Evolutionary conservation across 2,797 vertebrate species (phyloP), one percentile per base, ranked within the genome.

Genomic region (Lutjanus argentimaculatus): DNA sequence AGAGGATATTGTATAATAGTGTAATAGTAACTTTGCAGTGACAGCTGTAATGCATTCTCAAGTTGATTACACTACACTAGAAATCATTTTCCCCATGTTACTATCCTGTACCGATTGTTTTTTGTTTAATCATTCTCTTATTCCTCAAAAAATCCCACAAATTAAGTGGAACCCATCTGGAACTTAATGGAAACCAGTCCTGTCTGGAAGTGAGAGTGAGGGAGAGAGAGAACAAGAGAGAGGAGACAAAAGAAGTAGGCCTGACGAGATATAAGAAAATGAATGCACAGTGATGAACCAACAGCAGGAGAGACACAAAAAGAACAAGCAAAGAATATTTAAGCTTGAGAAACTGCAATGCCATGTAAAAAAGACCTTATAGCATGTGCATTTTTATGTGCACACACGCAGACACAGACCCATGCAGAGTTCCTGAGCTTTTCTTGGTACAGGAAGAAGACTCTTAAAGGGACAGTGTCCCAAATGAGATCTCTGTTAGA

Each of bases 401-500:
- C 65, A 75, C 56, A 58, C 8, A 21, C 61, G 68, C 48, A 71
- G 40, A 61, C 52, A 9, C 51, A 15, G 7, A 19, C 46, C 6
- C 59, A 65, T n/a, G 40, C n/a, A 13, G 43, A 40, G 53, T 49
- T 67, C 46, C 71, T 75, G 62, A 42, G 36, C 62, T 76, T 58
- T 63, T 83, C 69, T 57, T 12, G 17, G 62, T 51, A 67, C 65
- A 81, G 25, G 2, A 85, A 76, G 57, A 68, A 11, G 40, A 73
- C 42, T 73, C 64, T 67, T 71, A 85, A 88, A 81, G 77, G 19
- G 14, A 61, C 72, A 82, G 58, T 6, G 14, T 0, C 49, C 55
- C 51, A 17, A 16, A 49, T 17, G 16, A 49, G 48, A 49, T 16
- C 48, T 17, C 48, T 17, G 15, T 49, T 17, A 49, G 15, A 49